Evolutionary conservation across 1,140 invertebrate species (phyloP).

Genomic region (Diuraphis noxia): DNA sequence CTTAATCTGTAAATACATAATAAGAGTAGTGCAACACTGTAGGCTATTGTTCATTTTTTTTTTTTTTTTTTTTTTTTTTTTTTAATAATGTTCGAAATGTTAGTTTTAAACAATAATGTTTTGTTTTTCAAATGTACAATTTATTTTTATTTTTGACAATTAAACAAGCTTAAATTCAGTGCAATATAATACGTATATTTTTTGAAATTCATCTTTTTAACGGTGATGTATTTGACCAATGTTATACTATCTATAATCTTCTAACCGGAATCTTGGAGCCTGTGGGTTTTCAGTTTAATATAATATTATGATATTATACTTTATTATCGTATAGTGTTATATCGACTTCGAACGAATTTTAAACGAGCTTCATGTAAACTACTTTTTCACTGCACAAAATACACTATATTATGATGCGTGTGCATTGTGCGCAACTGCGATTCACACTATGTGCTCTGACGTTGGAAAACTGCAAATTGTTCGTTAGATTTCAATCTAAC

Average conservation of each 20-base stretch:
- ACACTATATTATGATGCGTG: neutral
- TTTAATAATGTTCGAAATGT: conserved; percentile 29
- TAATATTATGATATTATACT: neutral
- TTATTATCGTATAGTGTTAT: too few relatives aligned
- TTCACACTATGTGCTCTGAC: neutral
- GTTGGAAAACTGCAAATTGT: neutral
- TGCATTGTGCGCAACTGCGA: too few relatives aligned
- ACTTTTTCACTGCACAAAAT: neutral
- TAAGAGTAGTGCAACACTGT: conserved; percentile 40
- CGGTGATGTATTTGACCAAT: neutral
- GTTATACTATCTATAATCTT: too few relatives aligned
- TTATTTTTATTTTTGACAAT: conserved; percentile 45
- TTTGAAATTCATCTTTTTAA: conserved; percentile 8
- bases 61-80: conserved; percentile 24
- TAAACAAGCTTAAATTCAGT: conserved; percentile 50
- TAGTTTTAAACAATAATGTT: conserved; percentile 47
- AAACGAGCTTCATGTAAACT: neutral
- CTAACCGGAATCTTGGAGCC: too few relatives aligned
- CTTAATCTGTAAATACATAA: conserved; percentile 42
- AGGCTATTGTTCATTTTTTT: conserved; percentile 40
- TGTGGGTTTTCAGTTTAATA: too few relatives aligned
- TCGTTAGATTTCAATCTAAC: neutral
- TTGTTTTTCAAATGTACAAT: conserved; percentile 49
- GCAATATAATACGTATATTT: conserved; percentile 49
- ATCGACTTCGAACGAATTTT: neutral